Percentiles rank a stretch among this genome's conserved stretches.
Conservation (phyloP, 2,888 invertebrate species). For the Osedax fenrisi region DNA sequence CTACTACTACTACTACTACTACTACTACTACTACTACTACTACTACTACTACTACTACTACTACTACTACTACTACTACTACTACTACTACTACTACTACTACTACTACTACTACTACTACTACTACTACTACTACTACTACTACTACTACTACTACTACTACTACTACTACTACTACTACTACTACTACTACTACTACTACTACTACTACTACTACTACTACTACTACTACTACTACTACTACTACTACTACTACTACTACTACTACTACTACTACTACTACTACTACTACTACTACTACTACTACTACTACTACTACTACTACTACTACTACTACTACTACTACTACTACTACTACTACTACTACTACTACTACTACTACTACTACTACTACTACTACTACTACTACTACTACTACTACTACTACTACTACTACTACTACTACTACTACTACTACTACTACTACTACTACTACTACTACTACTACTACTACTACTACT, state of each 20-base stretch:
- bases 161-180: constrained; percentile 6
- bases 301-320: constrained; percentile 12
- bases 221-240: constrained; percentile 8
- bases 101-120: constrained; percentile 13
- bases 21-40: constrained; percentile 18
- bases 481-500: too few species aligned
- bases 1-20: constrained; percentile 24
- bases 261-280: constrained; percentile 17
- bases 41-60: constrained; percentile 19
- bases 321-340: constrained; percentile 9
- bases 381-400: constrained; percentile 6
- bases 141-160: constrained; percentile 5
- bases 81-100: constrained; percentile 6
- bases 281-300: constrained; percentile 9
- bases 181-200: constrained; percentile 16
- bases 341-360: constrained; percentile 19
- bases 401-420: constrained; percentile 13
- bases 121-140: constrained; percentile 18
- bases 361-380: constrained; percentile 6
- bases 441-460: constrained; percentile 5
- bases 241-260: constrained; percentile 4
- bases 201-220: constrained; percentile 14
- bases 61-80: constrained; percentile 6
- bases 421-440: constrained; percentile 14
- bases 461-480: constrained; percentile 6